Evolutionary conservation across 2,113 vertebrate genomes (phyloP), one percentile per base, ranked within the genome.

Genomic region (Merops nubicus): DNA sequence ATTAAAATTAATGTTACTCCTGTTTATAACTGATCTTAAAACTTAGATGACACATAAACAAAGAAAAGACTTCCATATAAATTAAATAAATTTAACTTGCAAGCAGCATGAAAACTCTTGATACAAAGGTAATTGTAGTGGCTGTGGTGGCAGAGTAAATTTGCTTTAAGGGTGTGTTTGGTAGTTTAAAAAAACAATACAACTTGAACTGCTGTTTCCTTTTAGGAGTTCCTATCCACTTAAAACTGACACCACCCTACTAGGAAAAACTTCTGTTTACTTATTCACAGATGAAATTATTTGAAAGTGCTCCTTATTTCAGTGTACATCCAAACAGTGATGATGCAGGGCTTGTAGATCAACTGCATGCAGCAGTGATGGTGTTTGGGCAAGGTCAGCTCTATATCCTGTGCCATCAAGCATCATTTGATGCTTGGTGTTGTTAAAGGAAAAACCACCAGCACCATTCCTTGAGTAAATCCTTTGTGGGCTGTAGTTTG

Each of bases 11-110:
- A 18, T 26, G 23, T 56, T 74, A 45, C 7, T 80, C 11, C 64
- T 93, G n/a, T 54, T 94, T 89, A 86, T 91, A 76, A 79, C 11
- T n/a, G 50, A 38, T 85, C 33, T 85, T 79, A 75, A 86, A 93
- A 64, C 6, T 40, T 72, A 63, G 26, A 22, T 60, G 75, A 48
- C 4, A 26, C 7, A 16, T 70, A 68, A 67, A 51, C 9, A 29
- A 76, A 73, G 28, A 87, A 26, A 18, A 69, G 2, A 50, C 43
- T 91, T 90, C 89, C 48, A 73, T 81, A 77, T 59, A 76, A 88
- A 85, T 45, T 38, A 83, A 90, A 67, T 90, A 76, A 54, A 36
- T 34, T 43, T n/a, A n/a, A 67, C 78, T 73, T 87, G 15, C 7
- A 87, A 89, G 22, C 18, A 67, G 15, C 22, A 13, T 56, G 38